Conservation (phyloP, 2,113 vertebrate genomes). For the Lamprotornis superbus region DNA sequence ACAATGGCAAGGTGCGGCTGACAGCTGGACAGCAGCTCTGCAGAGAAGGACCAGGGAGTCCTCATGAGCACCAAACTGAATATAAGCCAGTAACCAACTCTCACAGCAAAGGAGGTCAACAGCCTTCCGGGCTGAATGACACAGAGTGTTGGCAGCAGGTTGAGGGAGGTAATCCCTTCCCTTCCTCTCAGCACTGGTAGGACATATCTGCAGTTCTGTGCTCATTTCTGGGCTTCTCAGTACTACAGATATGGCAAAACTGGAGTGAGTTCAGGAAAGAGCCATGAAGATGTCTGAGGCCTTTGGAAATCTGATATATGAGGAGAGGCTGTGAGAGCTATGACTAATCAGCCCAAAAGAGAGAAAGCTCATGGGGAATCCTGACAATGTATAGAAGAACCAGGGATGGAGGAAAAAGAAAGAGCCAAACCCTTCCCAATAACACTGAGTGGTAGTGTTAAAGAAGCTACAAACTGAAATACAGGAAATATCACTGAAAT, state of each 20-base stretch:
- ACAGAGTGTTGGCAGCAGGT: neutral
- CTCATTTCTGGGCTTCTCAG: neutral
- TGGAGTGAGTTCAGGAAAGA: neutral
- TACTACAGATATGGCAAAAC: neutral
- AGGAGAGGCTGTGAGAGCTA: neutral
- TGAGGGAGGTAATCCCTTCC: neutral
- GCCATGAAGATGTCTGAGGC: neutral
- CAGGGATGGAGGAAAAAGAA: neutral
- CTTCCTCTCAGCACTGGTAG: neutral
- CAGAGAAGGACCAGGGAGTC: neutral
- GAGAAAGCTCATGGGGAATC: neutral
- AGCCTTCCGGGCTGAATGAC: neutral
- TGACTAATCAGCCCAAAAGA: neutral
- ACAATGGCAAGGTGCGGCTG: fast-evolving
- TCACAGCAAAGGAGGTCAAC: neutral
- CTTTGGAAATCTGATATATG: neutral
- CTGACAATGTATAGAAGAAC: neutral
- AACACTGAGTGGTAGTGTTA: neutral
- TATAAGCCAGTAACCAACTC: neutral
- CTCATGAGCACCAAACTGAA: neutral
- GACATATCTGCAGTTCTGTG: neutral
- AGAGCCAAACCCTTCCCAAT: neutral
- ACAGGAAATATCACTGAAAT: neutral
- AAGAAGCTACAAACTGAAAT: neutral
- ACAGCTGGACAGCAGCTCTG: neutral